phyloP scores from a whole-genome alignment of 2,888 invertebrate species.

The Leistus spinibarbis region DNA sequence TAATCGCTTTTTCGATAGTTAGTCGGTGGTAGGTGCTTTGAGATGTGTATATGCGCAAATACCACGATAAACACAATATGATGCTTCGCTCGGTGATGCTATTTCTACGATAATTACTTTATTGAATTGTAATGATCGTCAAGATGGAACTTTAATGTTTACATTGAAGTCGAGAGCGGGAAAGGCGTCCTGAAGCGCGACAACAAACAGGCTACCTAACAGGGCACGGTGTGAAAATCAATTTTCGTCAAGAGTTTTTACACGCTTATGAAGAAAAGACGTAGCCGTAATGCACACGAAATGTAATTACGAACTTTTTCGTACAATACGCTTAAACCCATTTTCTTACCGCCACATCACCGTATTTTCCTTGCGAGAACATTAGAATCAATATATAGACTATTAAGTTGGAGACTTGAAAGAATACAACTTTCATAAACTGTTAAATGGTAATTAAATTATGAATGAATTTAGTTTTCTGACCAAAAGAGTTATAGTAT shows the following conservation, averaged over 20 bases:
- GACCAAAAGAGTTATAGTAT: no score
- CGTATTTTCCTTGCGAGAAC: conserved; percentile 4
- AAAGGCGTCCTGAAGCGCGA: background rate
- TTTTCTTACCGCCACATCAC: background rate
- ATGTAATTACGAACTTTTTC: conserved; percentile 31
- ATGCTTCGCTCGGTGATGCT: background rate
- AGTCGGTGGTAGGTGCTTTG: no score
- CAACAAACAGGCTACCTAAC: background rate
- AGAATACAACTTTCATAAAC: background rate
- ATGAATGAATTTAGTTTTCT: no score
- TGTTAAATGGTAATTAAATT: background rate
- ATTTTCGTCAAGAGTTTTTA: background rate
- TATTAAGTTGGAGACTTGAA: conserved; percentile 16
- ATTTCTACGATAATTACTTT: no score
- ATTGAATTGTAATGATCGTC: background rate
- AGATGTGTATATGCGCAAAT: background rate
- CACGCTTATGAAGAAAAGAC: conserved; percentile 20
- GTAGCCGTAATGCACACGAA: conserved; percentile 29
- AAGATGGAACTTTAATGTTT: background rate
- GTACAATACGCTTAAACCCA: background rate
- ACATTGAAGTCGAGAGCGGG: background rate
- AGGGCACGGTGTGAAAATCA: background rate
- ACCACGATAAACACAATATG: background rate
- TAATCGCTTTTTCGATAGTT: background rate
- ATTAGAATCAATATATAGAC: conserved; percentile 26